These are phyloP conservation scores for Bothrops jararaca DNA, from an alignment of 2,113 vertebrate species.

Conservation along the genomic window DNA sequence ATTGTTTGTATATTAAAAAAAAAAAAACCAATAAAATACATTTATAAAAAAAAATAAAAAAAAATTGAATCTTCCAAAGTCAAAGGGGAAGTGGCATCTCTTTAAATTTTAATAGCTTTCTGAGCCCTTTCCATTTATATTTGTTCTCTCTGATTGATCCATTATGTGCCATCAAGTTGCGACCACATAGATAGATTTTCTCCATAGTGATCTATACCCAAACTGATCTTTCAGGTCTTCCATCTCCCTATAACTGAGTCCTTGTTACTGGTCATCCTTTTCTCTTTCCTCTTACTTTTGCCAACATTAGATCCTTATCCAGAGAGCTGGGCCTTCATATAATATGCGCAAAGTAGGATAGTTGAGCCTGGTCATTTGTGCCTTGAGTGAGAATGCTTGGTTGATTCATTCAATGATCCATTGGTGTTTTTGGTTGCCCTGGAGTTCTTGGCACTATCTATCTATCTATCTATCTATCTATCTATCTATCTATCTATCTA, in stretches of 20 bases:
- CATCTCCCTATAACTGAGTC: no score
- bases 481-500: background rate
- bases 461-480: no score
- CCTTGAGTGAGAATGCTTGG: background rate
- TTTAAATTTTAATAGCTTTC: slow-evolving; percentile 18
- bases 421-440: background rate
- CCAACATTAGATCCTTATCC: background rate
- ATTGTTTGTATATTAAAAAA: no score
- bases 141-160: background rate
- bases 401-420: background rate
- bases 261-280: no score
- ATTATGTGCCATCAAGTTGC: background rate
- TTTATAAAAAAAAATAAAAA: no score
- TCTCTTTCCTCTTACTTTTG: background rate
- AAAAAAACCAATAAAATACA: no score
- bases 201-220: no score
- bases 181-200: background rate
- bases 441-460: no score
- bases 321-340: no score
- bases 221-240: no score
- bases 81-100: background rate
- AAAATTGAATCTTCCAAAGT: background rate
- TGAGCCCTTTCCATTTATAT: background rate
- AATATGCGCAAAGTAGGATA: background rate
- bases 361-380: background rate